Evolutionary conservation across 2,797 vertebrate species (phyloP).

Genomic region (Propithecus deckenii): DNA sequence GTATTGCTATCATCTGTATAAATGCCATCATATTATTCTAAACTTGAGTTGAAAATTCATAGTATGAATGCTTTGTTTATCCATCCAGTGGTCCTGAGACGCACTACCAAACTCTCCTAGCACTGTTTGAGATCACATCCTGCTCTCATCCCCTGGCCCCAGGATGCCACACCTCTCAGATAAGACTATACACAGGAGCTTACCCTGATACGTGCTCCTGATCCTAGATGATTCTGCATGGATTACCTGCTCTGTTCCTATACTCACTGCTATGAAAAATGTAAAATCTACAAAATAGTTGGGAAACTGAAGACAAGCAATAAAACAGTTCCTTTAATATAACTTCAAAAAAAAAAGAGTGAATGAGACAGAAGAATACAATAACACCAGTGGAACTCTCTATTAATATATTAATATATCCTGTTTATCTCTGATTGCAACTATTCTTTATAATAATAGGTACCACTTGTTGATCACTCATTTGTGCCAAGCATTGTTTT

Average conservation of each 20-base stretch:
- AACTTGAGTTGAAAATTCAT: neutral
- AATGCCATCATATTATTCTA: fast-evolving
- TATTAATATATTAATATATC: neutral
- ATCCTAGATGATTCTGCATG: fast-evolving
- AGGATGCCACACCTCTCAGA: neutral
- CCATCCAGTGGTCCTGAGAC: fast-evolving
- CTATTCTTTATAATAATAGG: neutral
- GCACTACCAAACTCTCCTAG: neutral
- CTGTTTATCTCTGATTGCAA: neutral
- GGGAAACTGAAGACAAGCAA: neutral
- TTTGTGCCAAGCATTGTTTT: neutral
- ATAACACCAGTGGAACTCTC: neutral
- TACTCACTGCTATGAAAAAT: neutral
- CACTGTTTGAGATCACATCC: neutral
- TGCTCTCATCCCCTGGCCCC: neutral
- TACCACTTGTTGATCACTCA: neutral
- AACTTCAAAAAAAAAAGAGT: neutral
- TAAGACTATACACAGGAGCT: neutral
- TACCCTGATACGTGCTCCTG: neutral
- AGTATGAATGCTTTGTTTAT: too few relatives aligned
- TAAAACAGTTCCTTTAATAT: neutral
- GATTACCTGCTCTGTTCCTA: neutral
- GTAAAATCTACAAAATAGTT: neutral
- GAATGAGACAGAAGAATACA: neutral
- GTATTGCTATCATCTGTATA: neutral